A percentile compares a stretch with the other conserved stretches of the same genome.
phyloP scores from a whole-genome alignment of 92 coral and sea anemone species.

The Palythoa heliodiscus region DNA sequence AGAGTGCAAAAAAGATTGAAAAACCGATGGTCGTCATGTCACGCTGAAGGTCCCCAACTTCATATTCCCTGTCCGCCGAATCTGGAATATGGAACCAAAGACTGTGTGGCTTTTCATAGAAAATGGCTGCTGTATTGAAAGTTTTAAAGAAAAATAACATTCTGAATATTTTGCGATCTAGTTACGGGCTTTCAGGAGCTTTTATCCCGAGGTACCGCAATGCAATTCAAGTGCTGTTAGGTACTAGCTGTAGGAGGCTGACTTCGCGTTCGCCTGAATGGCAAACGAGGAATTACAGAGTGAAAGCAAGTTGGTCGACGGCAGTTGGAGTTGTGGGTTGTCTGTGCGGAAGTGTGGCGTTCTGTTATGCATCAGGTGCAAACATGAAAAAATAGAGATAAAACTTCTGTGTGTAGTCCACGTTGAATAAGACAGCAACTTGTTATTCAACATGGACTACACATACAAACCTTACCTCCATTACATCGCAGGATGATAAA shows the following conservation, averaged over 20 bases:
- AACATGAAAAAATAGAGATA: not conserved
- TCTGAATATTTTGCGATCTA: slow-evolving; percentile 24
- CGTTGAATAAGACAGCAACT: not conserved
- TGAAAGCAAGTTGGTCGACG: not conserved
- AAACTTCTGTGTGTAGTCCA: not conserved
- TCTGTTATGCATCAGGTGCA: slow-evolving; percentile 54
- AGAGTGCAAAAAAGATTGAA: no score
- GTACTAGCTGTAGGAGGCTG: slow-evolving; percentile 33
- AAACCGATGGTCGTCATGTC: no score
- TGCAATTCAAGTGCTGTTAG: slow-evolving; percentile 19
- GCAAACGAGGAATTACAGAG: not conserved
- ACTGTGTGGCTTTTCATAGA: no score
- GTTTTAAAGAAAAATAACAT: not conserved
- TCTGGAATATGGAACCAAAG: no score
- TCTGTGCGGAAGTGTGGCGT: slow-evolving; percentile 61
- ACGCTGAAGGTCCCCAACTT: no score
- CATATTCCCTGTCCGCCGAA: no score
- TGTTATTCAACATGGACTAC: not conserved
- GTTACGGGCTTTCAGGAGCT: not conserved
- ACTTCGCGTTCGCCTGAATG: not conserved
- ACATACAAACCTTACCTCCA: not conserved
- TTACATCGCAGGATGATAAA: no score
- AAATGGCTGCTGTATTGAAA: slow-evolving; percentile 14
- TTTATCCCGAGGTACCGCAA: slow-evolving; percentile 10
- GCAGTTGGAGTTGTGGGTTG: slow-evolving; percentile 37